These are phyloP conservation scores for Pardalotus punctatus DNA, from an alignment of 2,113 vertebrate species.

Conservation along the genomic window DNA sequence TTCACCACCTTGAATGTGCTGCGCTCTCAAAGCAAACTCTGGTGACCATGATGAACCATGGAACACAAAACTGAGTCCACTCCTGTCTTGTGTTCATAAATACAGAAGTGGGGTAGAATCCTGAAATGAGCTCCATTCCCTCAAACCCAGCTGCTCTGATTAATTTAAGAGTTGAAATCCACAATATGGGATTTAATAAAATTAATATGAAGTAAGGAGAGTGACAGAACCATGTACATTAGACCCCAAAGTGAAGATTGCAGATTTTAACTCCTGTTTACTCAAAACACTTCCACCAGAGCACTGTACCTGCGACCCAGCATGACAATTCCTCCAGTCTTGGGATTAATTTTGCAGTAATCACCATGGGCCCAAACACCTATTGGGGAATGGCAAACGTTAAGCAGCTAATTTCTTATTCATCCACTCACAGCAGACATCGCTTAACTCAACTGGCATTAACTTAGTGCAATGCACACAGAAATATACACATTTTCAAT, in stretches of 20 bases:
- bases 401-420: not conserved
- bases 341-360: conserved; percentile 95
- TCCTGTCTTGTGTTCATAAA: not conserved
- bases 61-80: not conserved
- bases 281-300: not conserved
- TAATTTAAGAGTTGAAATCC: not conserved
- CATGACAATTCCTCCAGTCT: conserved; percentile 92
- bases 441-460: not conserved
- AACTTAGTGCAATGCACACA: not conserved
- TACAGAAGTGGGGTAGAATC: not conserved
- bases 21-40: not conserved
- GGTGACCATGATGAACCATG: not conserved
- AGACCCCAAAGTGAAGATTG: not conserved
- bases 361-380: conserved; percentile 95
- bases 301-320: conserved; percentile 87
- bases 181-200: not conserved
- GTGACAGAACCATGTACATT: rapidly evolving
- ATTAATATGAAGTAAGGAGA: rapidly evolving
- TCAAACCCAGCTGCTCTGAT: not conserved
- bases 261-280: not conserved
- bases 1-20: not conserved
- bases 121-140: not conserved
- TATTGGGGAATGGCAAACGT: conserved; percentile 26
- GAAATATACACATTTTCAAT: not conserved
- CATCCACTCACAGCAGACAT: not conserved